These are phyloP conservation scores for Drosophila fungiperda DNA, from an alignment of 2,888 invertebrate genomes.

Conservation along the genomic window DNA sequence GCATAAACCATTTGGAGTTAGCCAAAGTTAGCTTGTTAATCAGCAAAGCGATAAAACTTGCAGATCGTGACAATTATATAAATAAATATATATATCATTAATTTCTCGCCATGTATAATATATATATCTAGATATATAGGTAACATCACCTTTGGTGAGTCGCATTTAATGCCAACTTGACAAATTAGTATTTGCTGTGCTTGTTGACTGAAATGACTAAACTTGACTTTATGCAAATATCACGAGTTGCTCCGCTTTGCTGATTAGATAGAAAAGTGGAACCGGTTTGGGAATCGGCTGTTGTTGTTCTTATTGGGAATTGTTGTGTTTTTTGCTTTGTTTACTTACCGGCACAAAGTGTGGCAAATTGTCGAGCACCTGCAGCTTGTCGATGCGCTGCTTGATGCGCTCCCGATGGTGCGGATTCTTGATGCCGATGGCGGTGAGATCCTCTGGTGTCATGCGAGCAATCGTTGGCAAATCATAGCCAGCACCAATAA, in stretches of 20 bases:
- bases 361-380: slow-evolving; percentile 97
- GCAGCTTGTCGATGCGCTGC: slow-evolving; percentile 97
- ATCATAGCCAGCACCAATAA: slow-evolving; percentile 98
- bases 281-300: slow-evolving; percentile 18
- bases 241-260: slow-evolving; percentile 48
- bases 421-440: slow-evolving; percentile 97
- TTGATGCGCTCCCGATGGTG: slow-evolving; percentile 98
- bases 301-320: neutral
- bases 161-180: slow-evolving; percentile 74
- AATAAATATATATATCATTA: neutral
- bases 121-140: neutral
- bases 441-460: slow-evolving; percentile 98
- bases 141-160: slow-evolving; percentile 31
- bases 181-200: slow-evolving; percentile 54
- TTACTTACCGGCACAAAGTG: slow-evolving; percentile 94
- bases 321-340: slow-evolving; percentile 1
- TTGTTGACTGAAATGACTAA: slow-evolving; percentile 43
- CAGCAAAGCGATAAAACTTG: neutral
- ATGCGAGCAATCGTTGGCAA: slow-evolving; percentile 98
- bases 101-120: neutral
- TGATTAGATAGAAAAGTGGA: slow-evolving; percentile 56
- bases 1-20: neutral
- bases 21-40: neutral
- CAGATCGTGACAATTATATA: neutral
- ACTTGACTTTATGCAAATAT: slow-evolving; percentile 56